These are phyloP conservation scores for Nothobranchius furzeri DNA, from an alignment of 2,113 vertebrate genomes.

Conservation along the genomic window DNA sequence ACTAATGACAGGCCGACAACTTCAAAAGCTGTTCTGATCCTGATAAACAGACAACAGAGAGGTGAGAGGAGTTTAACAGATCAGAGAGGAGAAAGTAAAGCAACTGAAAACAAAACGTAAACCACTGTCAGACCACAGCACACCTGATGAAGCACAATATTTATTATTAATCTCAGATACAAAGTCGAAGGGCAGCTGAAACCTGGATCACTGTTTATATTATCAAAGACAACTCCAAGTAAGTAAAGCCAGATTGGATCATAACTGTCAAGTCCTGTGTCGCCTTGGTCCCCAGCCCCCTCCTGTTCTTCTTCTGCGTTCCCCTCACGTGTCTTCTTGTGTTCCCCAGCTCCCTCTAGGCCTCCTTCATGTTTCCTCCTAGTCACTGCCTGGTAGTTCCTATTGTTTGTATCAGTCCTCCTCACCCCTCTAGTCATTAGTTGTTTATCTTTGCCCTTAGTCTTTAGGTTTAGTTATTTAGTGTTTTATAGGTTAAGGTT, in stretches of 20 bases:
- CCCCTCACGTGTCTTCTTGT: too few species aligned
- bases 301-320: too few species aligned
- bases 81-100: conserved; percentile 14
- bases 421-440: too few species aligned
- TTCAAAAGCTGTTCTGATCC: conserved; percentile 53
- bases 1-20: conserved; percentile 45
- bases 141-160: not conserved
- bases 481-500: too few species aligned
- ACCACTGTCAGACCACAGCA: not conserved
- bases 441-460: too few species aligned
- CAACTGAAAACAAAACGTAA: not conserved
- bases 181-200: not conserved
- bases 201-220: not conserved
- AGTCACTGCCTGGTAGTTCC: too few species aligned
- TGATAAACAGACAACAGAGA: conserved; percentile 15
- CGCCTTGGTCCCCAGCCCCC: too few species aligned
- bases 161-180: not conserved
- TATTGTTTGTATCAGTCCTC: too few species aligned
- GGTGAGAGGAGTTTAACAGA: not conserved
- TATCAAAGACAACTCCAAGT: not conserved
- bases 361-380: too few species aligned
- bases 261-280: not conserved
- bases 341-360: too few species aligned
- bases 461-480: too few species aligned
- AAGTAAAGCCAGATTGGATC: not conserved